These are phyloP conservation scores for Hemiscyllium ocellatum DNA, from an alignment of 2,113 vertebrate genomes.

Conservation along the genomic window DNA sequence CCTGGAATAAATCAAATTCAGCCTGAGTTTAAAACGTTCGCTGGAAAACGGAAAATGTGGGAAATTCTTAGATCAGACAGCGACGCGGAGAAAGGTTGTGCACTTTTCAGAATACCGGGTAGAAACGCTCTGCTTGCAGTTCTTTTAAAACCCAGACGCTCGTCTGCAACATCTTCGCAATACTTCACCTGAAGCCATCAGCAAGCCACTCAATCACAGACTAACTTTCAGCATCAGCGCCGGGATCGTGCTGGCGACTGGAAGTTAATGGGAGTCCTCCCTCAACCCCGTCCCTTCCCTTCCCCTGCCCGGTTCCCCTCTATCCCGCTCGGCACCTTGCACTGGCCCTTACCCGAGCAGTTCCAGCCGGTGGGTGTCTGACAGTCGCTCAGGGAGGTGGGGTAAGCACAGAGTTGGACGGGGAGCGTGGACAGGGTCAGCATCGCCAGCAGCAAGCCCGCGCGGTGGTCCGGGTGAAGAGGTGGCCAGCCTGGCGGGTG, in stretches of 20 bases:
- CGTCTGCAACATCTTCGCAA: conserved; percentile 18
- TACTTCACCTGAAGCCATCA: background rate
- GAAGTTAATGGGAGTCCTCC: background rate
- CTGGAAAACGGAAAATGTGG: background rate
- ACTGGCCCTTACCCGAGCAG: conserved; percentile 80
- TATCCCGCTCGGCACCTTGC: background rate
- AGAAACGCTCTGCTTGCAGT: background rate
- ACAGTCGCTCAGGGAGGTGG: conserved; percentile 93
- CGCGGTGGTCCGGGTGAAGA: conserved; percentile 49
- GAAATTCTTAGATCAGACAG: background rate
- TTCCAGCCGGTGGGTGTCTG: conserved; percentile 98
- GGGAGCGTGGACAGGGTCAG: conserved; percentile 61
- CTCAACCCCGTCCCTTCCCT: background rate
- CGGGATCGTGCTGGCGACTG: background rate
- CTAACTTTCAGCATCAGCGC: conserved; percentile 20
- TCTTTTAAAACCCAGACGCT: background rate
- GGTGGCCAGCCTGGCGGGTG: conserved; percentile 63
- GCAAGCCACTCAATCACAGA: background rate
- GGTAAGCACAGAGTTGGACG: conserved; percentile 82
- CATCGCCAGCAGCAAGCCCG: conserved; percentile 57
- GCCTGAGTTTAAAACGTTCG: background rate
- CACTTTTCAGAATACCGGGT: background rate
- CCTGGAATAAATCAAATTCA: background rate
- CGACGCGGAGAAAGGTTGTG: background rate
- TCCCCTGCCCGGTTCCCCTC: background rate